Percentiles rank a stretch among this genome's conserved stretches.
phyloP scores from a whole-genome alignment of 2,888 invertebrate species.

The Nemotelus nigrinus region DNA sequence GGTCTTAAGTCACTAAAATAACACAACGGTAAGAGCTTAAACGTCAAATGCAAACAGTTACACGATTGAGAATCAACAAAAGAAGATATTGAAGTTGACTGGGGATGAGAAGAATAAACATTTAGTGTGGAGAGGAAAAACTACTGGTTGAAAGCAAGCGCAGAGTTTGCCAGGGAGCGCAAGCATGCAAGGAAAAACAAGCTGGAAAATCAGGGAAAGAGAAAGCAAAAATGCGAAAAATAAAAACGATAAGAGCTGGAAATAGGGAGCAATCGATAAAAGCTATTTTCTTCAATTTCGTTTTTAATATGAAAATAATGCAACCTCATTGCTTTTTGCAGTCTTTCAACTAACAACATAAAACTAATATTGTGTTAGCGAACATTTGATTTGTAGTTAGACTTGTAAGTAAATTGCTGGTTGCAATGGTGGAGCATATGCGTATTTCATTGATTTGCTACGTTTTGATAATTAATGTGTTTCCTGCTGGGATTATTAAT shows the following conservation, averaged over 20 bases:
- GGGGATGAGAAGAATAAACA: not conserved
- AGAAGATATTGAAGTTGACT: not conserved
- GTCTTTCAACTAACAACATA: conserved; percentile 21
- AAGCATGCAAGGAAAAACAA: not conserved
- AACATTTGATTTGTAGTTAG: conserved; percentile 37
- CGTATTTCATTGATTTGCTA: not conserved
- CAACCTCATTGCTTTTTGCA: conserved; percentile 64
- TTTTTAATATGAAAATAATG: conserved; percentile 47
- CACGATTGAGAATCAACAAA: not conserved
- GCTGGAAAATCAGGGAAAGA: not conserved
- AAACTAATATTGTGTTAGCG: conserved; percentile 10
- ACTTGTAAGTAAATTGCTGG: not conserved
- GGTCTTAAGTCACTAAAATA: conserved; percentile 28
- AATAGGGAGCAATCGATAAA: conserved; percentile 24
- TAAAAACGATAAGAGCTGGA: not conserved
- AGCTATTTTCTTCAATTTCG: conserved; percentile 31
- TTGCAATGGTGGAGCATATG: not conserved
- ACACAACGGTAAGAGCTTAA: not conserved
- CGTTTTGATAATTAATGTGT: too few species aligned
- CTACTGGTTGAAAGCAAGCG: not conserved
- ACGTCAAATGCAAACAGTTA: not conserved
- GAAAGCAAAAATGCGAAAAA: not conserved
- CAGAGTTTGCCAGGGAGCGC: not conserved
- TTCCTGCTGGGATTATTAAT: too few species aligned
- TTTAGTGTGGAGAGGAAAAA: not conserved